These are phyloP conservation scores for Lamprologus sp. DNA, from an alignment of 2,113 vertebrate genomes.

Conservation along the genomic window DNA sequence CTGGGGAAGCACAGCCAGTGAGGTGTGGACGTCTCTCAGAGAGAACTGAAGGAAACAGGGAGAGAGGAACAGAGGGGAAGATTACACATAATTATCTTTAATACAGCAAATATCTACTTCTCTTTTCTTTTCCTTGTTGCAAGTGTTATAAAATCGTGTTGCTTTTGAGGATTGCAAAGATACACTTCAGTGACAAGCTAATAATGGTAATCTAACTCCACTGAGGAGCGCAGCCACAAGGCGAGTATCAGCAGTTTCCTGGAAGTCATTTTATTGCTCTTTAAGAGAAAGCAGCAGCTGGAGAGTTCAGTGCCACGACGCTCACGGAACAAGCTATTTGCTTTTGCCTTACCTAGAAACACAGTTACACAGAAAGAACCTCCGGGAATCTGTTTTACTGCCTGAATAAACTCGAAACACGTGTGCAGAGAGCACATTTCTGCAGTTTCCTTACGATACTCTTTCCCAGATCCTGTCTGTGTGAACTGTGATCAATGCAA, in stretches of 20 bases:
- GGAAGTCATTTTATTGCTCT: constrained; percentile 27
- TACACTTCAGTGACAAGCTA: not conserved
- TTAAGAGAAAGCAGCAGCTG: not conserved
- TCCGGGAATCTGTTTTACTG: not conserved
- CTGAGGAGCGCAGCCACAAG: not conserved
- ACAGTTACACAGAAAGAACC: not conserved
- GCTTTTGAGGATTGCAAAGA: not conserved
- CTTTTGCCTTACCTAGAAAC: not conserved
- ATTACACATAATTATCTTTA: not conserved
- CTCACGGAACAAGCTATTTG: not conserved
- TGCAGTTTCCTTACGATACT: not conserved
- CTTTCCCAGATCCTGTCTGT: not conserved
- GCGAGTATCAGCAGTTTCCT: constrained; percentile 27
- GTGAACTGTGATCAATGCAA: not conserved
- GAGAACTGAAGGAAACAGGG: constrained; percentile 46
- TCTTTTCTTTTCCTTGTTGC: not conserved
- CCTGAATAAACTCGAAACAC: not conserved
- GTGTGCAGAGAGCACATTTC: not conserved
- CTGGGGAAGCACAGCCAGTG: constrained; percentile 81
- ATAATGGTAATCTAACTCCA: not conserved
- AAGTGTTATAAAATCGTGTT: not conserved
- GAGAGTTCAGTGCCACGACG: not conserved
- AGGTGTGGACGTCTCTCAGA: constrained; percentile 63
- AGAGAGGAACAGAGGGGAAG: not conserved
- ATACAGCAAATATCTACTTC: not conserved